phyloP scores from a whole-genome alignment of 2,113 vertebrate species.

The Chauna torquata region DNA sequence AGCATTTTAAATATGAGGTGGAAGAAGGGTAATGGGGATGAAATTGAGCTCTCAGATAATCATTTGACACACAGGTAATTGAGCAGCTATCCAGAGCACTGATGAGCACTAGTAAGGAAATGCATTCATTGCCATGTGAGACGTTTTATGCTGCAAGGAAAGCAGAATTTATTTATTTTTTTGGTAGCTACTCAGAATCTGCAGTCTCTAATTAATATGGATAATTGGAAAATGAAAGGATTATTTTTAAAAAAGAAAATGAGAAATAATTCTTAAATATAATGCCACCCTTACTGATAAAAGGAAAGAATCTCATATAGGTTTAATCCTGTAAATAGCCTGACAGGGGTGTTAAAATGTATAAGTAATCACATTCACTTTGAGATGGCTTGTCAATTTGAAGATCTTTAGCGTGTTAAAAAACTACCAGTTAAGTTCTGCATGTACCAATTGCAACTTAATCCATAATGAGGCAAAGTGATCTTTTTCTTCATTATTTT shows the following conservation, averaged over 20 bases:
- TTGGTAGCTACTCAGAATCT: constrained; percentile 44
- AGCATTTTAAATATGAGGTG: constrained; percentile 91
- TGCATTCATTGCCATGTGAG: neutral
- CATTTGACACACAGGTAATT: constrained; percentile 93
- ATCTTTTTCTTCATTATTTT: constrained; percentile 17
- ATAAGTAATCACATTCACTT: neutral
- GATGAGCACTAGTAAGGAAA: constrained; percentile 72
- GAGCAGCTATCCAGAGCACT: constrained; percentile 83
- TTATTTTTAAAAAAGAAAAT: neutral
- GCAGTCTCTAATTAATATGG: constrained; percentile 45
- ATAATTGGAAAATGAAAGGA: constrained; percentile 60
- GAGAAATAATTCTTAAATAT: neutral
- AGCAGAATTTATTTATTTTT: neutral
- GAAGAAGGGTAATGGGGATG: constrained; percentile 87
- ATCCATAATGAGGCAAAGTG: neutral
- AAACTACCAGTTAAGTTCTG: neutral
- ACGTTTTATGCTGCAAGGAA: constrained; percentile 37
- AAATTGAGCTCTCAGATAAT: constrained; percentile 93
- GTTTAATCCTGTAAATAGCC: neutral
- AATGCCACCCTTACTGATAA: neutral
- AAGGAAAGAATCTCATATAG: neutral
- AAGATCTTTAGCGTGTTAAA: neutral
- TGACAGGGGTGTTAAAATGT: neutral
- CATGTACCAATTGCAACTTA: neutral
- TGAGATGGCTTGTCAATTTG: neutral